Percentiles rank a stretch among this genome's conserved stretches.
Conservation (phyloP, 2,113 vertebrate genomes). For the Excalfactoria chinensis region DNA sequence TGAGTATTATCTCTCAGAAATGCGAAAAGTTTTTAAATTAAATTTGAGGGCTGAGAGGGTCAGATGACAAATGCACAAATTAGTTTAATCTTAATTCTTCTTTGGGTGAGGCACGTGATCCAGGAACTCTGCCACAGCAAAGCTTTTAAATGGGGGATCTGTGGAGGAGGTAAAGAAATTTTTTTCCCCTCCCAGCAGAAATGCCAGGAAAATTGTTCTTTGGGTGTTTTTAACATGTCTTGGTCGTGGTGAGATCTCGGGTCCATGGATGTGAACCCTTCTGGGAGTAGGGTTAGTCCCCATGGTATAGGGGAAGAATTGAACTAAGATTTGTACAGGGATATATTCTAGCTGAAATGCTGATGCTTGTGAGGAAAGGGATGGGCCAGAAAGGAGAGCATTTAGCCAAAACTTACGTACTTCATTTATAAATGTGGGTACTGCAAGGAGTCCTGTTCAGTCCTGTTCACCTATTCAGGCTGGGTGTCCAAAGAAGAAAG, state of each 20-base stretch:
- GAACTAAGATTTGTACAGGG: not conserved
- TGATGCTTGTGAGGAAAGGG: not conserved
- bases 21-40: not conserved
- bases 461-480: too few species aligned
- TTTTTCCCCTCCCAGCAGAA: not conserved
- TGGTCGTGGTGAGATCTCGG: not conserved
- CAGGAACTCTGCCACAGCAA: not conserved
- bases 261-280: not conserved
- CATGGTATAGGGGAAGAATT: not conserved
- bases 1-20: not conserved
- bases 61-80: not conserved
- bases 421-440: not conserved
- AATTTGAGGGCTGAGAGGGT: not conserved
- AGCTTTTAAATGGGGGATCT: not conserved
- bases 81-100: not conserved
- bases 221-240: not conserved
- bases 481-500: not conserved
- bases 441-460: not conserved
- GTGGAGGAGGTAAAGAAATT: not conserved
- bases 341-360: not conserved
- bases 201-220: not conserved
- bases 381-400: not conserved
- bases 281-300: not conserved
- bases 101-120: fast-evolving
- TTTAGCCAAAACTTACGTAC: not conserved